Evolutionary conservation across 2,113 vertebrate species (phyloP).

Genomic region (Otocyon megalotis): DNA sequence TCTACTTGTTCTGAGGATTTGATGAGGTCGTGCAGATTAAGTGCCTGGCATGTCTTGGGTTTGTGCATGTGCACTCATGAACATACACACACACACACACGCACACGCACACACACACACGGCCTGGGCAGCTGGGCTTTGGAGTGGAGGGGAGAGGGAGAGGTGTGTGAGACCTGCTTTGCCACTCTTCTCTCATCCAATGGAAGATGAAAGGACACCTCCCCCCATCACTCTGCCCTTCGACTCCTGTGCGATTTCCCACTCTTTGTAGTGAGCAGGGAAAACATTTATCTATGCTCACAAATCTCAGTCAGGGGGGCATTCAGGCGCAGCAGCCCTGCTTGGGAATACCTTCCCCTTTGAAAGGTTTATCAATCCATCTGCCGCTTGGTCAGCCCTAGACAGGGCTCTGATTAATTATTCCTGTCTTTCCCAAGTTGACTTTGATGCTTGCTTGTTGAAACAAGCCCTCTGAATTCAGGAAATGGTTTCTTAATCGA

Average conservation of each 20-base stretch:
- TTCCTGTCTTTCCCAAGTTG: conserved; percentile 86
- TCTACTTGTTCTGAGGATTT: not conserved
- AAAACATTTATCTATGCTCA: conserved; percentile 81
- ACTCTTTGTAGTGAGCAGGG: conserved; percentile 75
- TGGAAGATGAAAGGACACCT: conserved; percentile 73
- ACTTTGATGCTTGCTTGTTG: conserved; percentile 89
- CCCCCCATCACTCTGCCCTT: conserved; percentile 24
- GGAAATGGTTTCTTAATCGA: conserved; percentile 88
- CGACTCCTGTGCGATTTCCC: conserved; percentile 57
- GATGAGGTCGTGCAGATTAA: not conserved
- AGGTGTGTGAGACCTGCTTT: conserved; percentile 65
- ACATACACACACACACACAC: not conserved
- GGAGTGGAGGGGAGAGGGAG: not conserved
- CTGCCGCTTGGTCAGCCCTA: conserved; percentile 91
- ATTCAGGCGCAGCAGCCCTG: conserved; percentile 88
- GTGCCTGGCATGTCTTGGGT: not conserved
- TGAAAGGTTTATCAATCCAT: conserved; percentile 91
- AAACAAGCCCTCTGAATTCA: conserved; percentile 84
- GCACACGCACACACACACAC: not conserved
- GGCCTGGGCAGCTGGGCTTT: not conserved
- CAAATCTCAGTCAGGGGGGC: conserved; percentile 85
- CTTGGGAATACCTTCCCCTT: conserved; percentile 94
- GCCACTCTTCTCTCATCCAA: conserved; percentile 72
- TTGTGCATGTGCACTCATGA: not conserved
- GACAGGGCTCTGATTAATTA: conserved; percentile 91